Evolutionary conservation across 2,888 invertebrate genomes (phyloP).

Genomic region (Tetanocera ferruginea): DNA sequence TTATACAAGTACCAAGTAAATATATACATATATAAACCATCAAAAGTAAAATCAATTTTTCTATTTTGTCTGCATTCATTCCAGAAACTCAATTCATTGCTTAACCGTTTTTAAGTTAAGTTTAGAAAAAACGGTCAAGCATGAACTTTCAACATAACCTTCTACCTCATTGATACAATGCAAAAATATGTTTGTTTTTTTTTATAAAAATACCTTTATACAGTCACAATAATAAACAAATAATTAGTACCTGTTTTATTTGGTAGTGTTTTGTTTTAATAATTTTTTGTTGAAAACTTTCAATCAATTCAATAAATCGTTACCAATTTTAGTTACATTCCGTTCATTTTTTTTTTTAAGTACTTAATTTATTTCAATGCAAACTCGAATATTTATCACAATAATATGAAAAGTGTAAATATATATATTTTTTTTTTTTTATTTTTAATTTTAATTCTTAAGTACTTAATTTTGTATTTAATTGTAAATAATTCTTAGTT

Average conservation of each 20-base stretch:
- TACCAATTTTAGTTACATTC: conserved; percentile 13
- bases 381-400: background rate
- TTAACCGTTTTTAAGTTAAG: background rate
- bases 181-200: background rate
- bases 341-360: background rate
- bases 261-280: background rate
- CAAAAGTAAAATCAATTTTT: background rate
- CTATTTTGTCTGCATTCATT: background rate
- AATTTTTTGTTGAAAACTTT: background rate
- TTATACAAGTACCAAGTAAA: background rate
- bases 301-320: background rate
- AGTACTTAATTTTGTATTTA: too few species aligned
- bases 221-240: conserved; percentile 11
- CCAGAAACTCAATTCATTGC: background rate
- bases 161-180: background rate
- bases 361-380: conserved; percentile 2
- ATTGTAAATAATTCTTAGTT: too few species aligned
- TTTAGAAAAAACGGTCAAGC: background rate
- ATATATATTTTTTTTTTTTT: too few species aligned
- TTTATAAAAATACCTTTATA: background rate
- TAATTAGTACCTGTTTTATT: conserved; percentile 26
- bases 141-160: background rate
- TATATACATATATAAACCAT: background rate
- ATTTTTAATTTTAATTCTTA: too few species aligned
- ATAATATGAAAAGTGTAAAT: background rate